Evolutionary conservation across 2,888 invertebrate species (phyloP).

Genomic region (Drosophila limbata): DNA sequence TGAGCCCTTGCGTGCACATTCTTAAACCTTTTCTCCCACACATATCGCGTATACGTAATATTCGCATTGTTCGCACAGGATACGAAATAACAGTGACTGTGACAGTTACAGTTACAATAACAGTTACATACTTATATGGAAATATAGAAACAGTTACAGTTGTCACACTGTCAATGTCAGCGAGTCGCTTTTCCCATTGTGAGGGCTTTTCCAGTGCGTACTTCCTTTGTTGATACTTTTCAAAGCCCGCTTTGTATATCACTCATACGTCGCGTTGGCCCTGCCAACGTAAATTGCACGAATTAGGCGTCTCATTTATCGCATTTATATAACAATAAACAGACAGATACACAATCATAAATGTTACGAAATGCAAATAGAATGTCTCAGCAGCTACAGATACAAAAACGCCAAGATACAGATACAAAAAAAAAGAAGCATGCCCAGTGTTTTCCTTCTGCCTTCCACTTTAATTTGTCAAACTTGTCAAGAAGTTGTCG

Average conservation of each 20-base stretch:
- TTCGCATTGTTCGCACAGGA: constrained; percentile 37
- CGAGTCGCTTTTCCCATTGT: constrained; percentile 24
- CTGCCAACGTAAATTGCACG: constrained; percentile 55
- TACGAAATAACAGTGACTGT: constrained; percentile 14
- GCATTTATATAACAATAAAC: constrained; percentile 48
- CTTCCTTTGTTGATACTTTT: constrained; percentile 44
- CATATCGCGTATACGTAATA: constrained; percentile 24
- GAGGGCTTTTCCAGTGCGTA: constrained; percentile 27
- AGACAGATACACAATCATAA: constrained; percentile 20
- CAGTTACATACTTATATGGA: background rate
- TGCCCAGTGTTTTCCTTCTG: constrained; percentile 8
- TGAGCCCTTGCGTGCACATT: constrained; percentile 23
- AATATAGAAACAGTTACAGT: background rate
- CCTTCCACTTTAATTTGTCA: constrained; percentile 43
- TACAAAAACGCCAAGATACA: constrained; percentile 20
- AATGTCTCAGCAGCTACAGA: constrained; percentile 11
- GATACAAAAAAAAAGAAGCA: background rate
- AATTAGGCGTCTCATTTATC: constrained; percentile 64
- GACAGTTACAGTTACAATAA: background rate
- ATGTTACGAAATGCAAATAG: constrained; percentile 58
- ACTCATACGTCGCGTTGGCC: constrained; percentile 60
- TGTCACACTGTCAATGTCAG: constrained; percentile 25
- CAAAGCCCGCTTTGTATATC: constrained; percentile 45
- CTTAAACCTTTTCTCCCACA: background rate
- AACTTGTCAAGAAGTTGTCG: constrained; percentile 45